Base-by-base conservation (phyloP, 2,113 vertebrate species). In the Melanerpes aurifrons region DNA sequence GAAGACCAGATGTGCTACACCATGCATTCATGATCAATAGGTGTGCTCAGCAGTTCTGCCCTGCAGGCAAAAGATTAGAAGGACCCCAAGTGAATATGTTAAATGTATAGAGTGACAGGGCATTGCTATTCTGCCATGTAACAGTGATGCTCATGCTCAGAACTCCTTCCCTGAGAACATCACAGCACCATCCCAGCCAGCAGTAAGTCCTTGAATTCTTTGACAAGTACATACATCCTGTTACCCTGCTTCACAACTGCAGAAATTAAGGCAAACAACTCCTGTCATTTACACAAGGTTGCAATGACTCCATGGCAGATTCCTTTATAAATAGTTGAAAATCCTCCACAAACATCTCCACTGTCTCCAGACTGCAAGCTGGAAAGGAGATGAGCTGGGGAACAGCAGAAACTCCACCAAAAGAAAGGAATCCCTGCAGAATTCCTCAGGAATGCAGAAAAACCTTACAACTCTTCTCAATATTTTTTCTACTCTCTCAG, bases 391-490 rank as follows among this genome's bases (percentile, higher is more conserved):
- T 43, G 92, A 82, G 63, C 82, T 70, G 70, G 67, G 47, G 37
- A 84, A 28, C 3, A 62, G 85, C 73, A 74, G 54, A 56, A 63
- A 32, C 64, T 68, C 45, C 53, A 22, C 45, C 50, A 45, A 15
- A 72, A 82, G 21, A 82, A 88, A 86, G 58, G 73, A 77, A 95
- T 63, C 82, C 32, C 81, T 82, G 68, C 61, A 90, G 91, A 50
- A 64, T 84, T 94, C 94, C 82, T 96, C 48, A 80, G 88, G 97
- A 94, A 96, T 82, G 93, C 68, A 94, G 78, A 88, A 94, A 91
- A 96, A 91, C 72, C 59, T 58, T 58, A 37, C n/a, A 50, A 31
- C 61, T 91, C 82, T 78, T 71, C 87, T 71, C 71, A 47, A 28
- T 94, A 82, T 82, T 94, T 94, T 90, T 81, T 45, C 84, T 83